These are phyloP conservation scores for Halictus rubicundus DNA, from an alignment of 1,140 invertebrate genomes.

Conservation along the genomic window DNA sequence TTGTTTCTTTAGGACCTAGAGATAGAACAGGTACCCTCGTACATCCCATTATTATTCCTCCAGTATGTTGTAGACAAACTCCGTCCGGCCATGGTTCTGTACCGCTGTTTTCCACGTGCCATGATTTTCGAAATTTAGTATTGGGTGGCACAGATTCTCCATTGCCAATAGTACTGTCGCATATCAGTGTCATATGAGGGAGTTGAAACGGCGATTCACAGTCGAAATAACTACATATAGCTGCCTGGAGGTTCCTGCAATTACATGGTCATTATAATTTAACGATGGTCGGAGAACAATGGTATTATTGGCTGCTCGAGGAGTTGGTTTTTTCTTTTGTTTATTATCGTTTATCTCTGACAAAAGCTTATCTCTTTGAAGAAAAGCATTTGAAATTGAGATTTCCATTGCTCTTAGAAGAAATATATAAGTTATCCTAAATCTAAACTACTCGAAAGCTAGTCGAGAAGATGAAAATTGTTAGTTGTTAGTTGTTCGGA, in stretches of 20 bases:
- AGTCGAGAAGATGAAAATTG: no score
- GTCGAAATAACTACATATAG: slow-evolving; percentile 97
- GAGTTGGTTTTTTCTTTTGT: no score
- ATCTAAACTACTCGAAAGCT: no score
- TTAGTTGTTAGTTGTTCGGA: no score
- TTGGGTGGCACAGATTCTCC: slow-evolving; percentile 88
- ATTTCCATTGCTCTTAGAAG: no score
- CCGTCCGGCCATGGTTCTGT: slow-evolving; percentile 89
- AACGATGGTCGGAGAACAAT: background rate
- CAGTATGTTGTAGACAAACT: slow-evolving; percentile 86
- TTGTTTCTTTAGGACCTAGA: slow-evolving; percentile 85
- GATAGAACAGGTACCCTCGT: slow-evolving; percentile 83
- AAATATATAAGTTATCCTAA: no score
- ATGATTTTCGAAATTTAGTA: slow-evolving; percentile 89
- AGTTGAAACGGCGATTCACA: slow-evolving; percentile 85
- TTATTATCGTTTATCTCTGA: background rate
- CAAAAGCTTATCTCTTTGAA: background rate
- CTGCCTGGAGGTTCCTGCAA: slow-evolving; percentile 96
- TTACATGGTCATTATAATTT: slow-evolving; percentile 39
- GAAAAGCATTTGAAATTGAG: background rate
- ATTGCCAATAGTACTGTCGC: slow-evolving; percentile 88
- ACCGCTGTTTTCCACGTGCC: slow-evolving; percentile 90
- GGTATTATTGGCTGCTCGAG: no score
- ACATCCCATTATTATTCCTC: slow-evolving; percentile 83
- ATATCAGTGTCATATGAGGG: slow-evolving; percentile 90